Base-by-base conservation (phyloP, 1,140 invertebrate species). In the Psix sp. region DNA sequence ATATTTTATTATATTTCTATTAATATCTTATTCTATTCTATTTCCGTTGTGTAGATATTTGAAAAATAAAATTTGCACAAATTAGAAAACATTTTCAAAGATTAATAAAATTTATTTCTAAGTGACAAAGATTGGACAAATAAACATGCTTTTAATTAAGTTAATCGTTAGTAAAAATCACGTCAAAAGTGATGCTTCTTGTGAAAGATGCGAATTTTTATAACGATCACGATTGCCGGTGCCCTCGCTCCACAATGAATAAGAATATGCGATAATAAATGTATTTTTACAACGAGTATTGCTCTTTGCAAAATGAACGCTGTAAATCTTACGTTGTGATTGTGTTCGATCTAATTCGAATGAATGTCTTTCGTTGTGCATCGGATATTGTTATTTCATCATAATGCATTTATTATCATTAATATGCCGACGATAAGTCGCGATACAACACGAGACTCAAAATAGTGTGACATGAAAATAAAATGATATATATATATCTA, bases 311-410 rank as follows among this genome's bases (percentile, higher is more conserved):
- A 57, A 49, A 43, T 45, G 14, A 0, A 35, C 21, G 46, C 14
- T 36, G 52, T 66, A 56, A 48, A 66, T 66, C 43, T 66, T 66
- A 56, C 54, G 54, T 62, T 7, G 40, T 20, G 54, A 68, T 68
- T 35, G 31, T 15, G 21, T 24, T 15, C 56, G 56, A 33, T 71
- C 45, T 40, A 63, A 21, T 71, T 71, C 57, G 51, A 72, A 72
- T 72, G 57, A 72, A 72, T 72, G 59, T 72, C 38, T 51, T 51
- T 45, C 67, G 59, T 72, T 72, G 67, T 72, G 52, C 67, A 72
- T 71, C 43, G 51, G 36, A 17, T 48, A 62, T 62, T 70, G 54
- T 70, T 60, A 62, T 70, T 70, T 70, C 66, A 70, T 70, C 66
- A 70, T 60, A 62, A 70, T 62, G 49, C 66, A 62, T 49, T 15